Evolutionary conservation across 1,140 invertebrate genomes (phyloP).

Genomic region (Antheraea pernyi): DNA sequence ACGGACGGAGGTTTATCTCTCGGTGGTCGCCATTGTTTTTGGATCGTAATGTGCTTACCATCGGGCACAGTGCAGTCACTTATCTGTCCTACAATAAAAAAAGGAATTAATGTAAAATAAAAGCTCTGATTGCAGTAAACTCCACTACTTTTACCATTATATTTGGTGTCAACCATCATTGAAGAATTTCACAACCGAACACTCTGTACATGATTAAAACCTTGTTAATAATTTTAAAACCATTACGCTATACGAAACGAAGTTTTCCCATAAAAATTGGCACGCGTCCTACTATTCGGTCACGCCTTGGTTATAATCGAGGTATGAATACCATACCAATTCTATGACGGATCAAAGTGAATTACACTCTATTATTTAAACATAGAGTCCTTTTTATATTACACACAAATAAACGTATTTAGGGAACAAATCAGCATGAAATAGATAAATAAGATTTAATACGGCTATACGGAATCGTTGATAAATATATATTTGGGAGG

Average conservation of each 20-base stretch:
- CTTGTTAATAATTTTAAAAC: slow-evolving; percentile 2
- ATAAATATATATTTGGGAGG: slow-evolving; percentile 56
- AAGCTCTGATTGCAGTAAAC: too few relatives aligned
- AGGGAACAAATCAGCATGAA: slow-evolving; percentile 57
- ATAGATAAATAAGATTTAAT: slow-evolving; percentile 73
- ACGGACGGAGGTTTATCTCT: too few relatives aligned
- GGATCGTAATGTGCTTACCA: too few relatives aligned
- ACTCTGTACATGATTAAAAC: too few relatives aligned
- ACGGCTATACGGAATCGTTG: slow-evolving; percentile 49
- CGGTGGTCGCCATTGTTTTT: too few relatives aligned
- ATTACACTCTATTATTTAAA: slow-evolving; percentile 27
- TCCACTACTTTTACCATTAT: too few relatives aligned
- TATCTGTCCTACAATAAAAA: too few relatives aligned
- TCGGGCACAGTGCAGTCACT: too few relatives aligned
- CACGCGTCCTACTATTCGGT: slow-evolving; percentile 61
- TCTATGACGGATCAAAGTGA: slow-evolving; percentile 7
- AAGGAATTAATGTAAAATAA: too few relatives aligned
- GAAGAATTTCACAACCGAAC: too few relatives aligned
- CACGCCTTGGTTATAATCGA: slow-evolving; percentile 46
- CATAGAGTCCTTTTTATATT: slow-evolving; percentile 24
- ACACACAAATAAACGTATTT: not conserved
- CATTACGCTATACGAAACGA: not conserved
- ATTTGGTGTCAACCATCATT: too few relatives aligned
- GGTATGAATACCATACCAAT: slow-evolving; percentile 50
- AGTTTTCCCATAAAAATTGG: slow-evolving; percentile 63